Percentiles rank a stretch among this genome's conserved stretches.
These are phyloP conservation scores for Haemorhous mexicanus DNA, from an alignment of 2,113 vertebrate species.

Conservation along the genomic window DNA sequence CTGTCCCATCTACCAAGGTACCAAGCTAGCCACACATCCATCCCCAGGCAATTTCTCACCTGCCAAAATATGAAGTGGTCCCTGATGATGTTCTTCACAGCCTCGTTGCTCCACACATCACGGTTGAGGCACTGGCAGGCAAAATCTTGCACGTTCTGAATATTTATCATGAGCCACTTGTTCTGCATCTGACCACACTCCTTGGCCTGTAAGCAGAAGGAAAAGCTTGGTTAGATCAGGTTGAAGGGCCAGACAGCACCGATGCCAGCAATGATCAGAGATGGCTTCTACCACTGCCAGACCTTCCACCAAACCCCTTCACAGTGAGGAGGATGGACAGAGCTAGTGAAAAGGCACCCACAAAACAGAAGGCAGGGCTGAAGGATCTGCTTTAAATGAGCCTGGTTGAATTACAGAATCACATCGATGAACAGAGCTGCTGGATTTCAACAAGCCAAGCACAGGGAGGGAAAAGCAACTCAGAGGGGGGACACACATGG, in stretches of 20 bases:
- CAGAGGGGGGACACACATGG: background rate
- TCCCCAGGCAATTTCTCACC: slow-evolving; percentile 65
- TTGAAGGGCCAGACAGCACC: background rate
- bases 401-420: background rate
- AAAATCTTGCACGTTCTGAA: slow-evolving; percentile 98
- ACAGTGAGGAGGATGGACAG: slow-evolving; percentile 9
- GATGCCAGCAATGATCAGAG: slow-evolving; percentile 25
- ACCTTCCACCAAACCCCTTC: slow-evolving; percentile 37
- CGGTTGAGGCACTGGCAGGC: slow-evolving; percentile 97
- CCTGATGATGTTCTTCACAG: slow-evolving; percentile 93
- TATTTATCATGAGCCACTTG: slow-evolving; percentile 99
- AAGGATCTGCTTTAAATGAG: slow-evolving; percentile 26
- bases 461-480: slow-evolving; percentile 29
- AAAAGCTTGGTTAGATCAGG: slow-evolving; percentile 10
- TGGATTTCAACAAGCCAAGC: slow-evolving; percentile 44
- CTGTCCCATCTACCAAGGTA: background rate
- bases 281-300: slow-evolving; percentile 15
- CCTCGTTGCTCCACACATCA: slow-evolving; percentile 97
- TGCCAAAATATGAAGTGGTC: slow-evolving; percentile 99
- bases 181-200: slow-evolving; percentile 96
- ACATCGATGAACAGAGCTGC: background rate
- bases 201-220: slow-evolving; percentile 83
- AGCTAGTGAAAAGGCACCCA: slow-evolving; percentile 22
- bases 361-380: slow-evolving; percentile 30
- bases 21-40: background rate